Evolutionary conservation across 2,797 vertebrate species (phyloP).

Genomic region (Acanthopagrus latus): DNA sequence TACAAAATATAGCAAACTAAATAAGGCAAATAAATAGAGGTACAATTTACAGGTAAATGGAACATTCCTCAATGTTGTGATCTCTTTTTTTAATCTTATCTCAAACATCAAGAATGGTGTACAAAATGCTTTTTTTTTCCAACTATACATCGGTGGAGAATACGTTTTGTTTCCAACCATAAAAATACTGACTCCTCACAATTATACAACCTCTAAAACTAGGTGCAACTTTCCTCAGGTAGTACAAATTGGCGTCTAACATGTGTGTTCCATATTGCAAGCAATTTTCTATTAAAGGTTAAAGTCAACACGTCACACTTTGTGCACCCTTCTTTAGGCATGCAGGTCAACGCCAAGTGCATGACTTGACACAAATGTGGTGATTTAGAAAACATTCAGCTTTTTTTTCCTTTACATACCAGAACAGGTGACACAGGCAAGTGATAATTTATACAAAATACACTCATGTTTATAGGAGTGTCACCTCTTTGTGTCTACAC

Average conservation of each 20-base stretch:
- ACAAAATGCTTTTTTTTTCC: constrained; percentile 84
- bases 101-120: constrained; percentile 87
- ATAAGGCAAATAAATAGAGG: constrained; percentile 95
- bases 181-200: constrained; percentile 83
- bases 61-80: constrained; percentile 86
- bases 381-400: constrained; percentile 47
- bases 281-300: constrained; percentile 55
- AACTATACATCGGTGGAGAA: constrained; percentile 85
- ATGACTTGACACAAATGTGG: constrained; percentile 58
- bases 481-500: constrained; percentile 28
- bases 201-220: constrained; percentile 76
- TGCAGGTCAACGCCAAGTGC: constrained; percentile 72
- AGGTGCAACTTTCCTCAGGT: constrained; percentile 79
- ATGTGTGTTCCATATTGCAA: constrained; percentile 61
- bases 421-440: constrained; percentile 41
- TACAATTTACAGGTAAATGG: constrained; percentile 90
- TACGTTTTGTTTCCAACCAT: constrained; percentile 70
- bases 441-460: constrained; percentile 14
- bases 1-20: constrained; percentile 93
- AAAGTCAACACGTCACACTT: constrained; percentile 62
- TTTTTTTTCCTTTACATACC: constrained; percentile 20
- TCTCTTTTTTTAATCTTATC: constrained; percentile 65
- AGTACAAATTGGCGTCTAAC: constrained; percentile 67
- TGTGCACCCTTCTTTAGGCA: constrained; percentile 70
- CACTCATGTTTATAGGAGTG: constrained; percentile 13